Evolutionary conservation across 2,797 vertebrate species (phyloP).

Genomic region (Euthynnus affinis): DNA sequence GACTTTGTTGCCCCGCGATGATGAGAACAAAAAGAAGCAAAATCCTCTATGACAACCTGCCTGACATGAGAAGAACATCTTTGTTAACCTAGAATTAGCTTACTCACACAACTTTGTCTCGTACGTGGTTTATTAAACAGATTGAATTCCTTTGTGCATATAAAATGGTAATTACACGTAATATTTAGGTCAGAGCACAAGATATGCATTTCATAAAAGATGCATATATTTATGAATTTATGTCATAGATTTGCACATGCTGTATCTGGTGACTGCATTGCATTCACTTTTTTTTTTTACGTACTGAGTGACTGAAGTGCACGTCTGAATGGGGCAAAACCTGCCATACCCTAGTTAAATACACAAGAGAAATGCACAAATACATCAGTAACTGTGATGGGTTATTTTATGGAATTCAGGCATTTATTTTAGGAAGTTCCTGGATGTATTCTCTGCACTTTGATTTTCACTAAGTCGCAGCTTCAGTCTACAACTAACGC

Average conservation of each 20-base stretch:
- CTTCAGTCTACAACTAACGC: too few species aligned
- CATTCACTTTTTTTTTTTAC: too few species aligned
- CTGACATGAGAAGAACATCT: not conserved
- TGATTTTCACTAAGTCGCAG: too few species aligned
- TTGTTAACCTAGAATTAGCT: not conserved
- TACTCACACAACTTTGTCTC: too few species aligned
- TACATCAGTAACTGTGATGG: constrained; percentile 49
- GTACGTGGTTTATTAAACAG: too few species aligned
- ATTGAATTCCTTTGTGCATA: not conserved
- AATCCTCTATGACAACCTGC: not conserved
- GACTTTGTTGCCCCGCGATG: not conserved
- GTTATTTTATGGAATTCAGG: constrained; percentile 21
- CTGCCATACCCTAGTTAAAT: constrained; percentile 1
- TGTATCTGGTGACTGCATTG: not conserved
- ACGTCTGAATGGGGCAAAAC: constrained; percentile 27
- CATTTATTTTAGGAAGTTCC: not conserved
- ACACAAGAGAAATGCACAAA: not conserved
- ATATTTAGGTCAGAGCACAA: not conserved
- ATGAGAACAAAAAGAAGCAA: not conserved
- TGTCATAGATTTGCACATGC: not conserved
- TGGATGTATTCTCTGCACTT: too few species aligned
- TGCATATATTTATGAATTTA: not conserved
- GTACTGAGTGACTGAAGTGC: not conserved
- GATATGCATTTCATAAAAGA: constrained; percentile 5
- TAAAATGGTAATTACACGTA: not conserved